A percentile compares a stretch with the other conserved stretches of the same genome.
Evolutionary conservation across 2,113 vertebrate genomes (phyloP).

Genomic region (Struthidea cinerea): DNA sequence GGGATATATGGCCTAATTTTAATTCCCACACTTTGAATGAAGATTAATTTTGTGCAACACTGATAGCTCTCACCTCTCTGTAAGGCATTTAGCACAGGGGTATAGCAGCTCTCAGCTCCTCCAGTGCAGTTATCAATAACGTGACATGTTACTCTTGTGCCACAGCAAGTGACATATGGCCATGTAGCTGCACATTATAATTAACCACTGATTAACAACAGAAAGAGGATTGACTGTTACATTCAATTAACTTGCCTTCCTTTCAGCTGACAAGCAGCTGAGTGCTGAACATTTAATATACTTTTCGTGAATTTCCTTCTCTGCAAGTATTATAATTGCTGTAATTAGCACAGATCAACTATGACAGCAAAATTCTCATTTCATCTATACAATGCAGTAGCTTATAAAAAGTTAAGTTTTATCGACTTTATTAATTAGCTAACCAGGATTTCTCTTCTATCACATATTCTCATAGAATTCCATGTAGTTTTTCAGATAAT

Average conservation of each 20-base stretch:
- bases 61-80: neutral
- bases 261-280: slow-evolving; percentile 2
- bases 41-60: neutral
- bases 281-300: neutral
- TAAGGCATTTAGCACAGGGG: neutral
- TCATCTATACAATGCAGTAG: neutral
- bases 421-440: neutral
- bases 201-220: slow-evolving; percentile 22
- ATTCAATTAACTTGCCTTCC: slow-evolving; percentile 24
- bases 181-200: neutral
- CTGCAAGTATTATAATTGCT: slow-evolving; percentile 8
- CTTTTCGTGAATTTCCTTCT: slow-evolving; percentile 8
- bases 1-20: neutral
- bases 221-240: slow-evolving; percentile 20
- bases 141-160: neutral
- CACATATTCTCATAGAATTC: neutral
- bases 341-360: slow-evolving; percentile 22
- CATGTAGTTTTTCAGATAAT: neutral
- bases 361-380: slow-evolving; percentile 21
- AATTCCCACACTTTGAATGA: neutral
- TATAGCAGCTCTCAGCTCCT: neutral
- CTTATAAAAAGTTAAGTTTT: neutral
- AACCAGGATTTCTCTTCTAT: neutral
- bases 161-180: slow-evolving; percentile 33
- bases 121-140: neutral